Percentiles rank a stretch among this genome's conserved stretches.
Conservation (phyloP, 2,113 vertebrate species). For the Pseudopipra pipra region DNA sequence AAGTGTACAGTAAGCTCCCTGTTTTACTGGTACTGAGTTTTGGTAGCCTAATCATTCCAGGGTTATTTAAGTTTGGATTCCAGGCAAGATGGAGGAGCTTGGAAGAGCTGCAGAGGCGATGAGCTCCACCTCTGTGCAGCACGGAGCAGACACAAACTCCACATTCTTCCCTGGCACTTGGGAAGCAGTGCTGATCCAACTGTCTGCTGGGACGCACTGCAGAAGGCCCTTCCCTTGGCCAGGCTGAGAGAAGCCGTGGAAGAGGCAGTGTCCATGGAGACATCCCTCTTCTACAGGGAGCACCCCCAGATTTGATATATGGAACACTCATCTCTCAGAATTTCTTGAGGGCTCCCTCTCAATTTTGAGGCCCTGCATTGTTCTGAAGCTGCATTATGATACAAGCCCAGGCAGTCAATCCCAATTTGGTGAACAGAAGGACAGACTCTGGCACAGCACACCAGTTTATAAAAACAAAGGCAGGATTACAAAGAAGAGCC, state of each 20-base stretch:
- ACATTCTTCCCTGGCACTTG: background rate
- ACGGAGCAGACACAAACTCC: background rate
- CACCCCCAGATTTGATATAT: background rate
- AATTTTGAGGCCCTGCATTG: background rate
- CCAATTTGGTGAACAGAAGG: constrained; percentile 25
- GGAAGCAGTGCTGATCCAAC: background rate
- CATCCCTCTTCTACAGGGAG: background rate
- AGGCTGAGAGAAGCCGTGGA: background rate
- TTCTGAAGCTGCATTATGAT: background rate
- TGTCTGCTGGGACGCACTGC: background rate
- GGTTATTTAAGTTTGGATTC: background rate
- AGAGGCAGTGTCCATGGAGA: background rate
- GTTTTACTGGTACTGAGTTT: background rate
- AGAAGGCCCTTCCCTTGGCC: background rate
- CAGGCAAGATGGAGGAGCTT: background rate
- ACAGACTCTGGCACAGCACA: background rate
- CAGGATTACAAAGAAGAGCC: constrained; percentile 33
- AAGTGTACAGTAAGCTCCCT: background rate
- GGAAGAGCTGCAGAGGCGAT: background rate
- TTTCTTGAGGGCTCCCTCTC: background rate
- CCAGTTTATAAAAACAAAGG: constrained; percentile 39
- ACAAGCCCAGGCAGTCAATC: background rate
- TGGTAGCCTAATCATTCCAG: background rate
- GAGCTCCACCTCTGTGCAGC: background rate
- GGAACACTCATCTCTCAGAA: background rate